phyloP scores from a whole-genome alignment of 2,888 invertebrate genomes.

The Barypeithes pellucidus region DNA sequence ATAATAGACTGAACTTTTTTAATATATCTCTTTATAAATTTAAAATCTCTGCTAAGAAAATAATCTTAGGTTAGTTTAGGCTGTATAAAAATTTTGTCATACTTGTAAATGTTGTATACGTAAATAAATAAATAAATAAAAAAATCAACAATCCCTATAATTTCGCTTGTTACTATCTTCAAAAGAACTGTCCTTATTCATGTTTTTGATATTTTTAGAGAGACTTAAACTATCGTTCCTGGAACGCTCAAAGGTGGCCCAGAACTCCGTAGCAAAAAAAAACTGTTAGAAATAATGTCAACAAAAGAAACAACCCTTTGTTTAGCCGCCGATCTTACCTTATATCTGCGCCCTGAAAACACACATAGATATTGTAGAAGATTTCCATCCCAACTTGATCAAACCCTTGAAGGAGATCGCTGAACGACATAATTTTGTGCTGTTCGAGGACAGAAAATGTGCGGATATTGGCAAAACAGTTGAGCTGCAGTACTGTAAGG shows the following conservation, averaged over 20 bases:
- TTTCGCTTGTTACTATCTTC: too few relatives aligned
- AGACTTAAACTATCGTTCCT: slow-evolving; percentile 76
- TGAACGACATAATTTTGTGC: slow-evolving; percentile 85
- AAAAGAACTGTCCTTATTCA: too few relatives aligned
- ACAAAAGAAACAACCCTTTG: slow-evolving; percentile 92
- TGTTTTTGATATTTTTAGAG: slow-evolving; percentile 60
- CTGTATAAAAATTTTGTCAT: too few relatives aligned
- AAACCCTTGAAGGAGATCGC: slow-evolving; percentile 79
- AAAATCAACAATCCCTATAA: too few relatives aligned
- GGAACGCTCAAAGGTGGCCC: slow-evolving; percentile 75
- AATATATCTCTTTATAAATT: too few relatives aligned
- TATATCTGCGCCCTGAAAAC: slow-evolving; percentile 92
- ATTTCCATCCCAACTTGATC: slow-evolving; percentile 81
- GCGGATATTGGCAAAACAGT: slow-evolving; percentile 97
- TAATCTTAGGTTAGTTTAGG: too few relatives aligned
- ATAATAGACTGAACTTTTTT: too few relatives aligned
- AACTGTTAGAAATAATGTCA: slow-evolving; percentile 85
- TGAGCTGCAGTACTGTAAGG: slow-evolving; percentile 84
- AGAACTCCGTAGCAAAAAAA: slow-evolving; percentile 76
- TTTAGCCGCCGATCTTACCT: slow-evolving; percentile 91
- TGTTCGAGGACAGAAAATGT: slow-evolving; percentile 98
- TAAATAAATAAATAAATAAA: too few relatives aligned
- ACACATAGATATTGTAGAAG: slow-evolving; percentile 90
- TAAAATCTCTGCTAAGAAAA: too few relatives aligned
- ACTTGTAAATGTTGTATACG: too few relatives aligned